A percentile compares a stretch with the other conserved stretches of the same genome.
Evolutionary conservation across 2,113 vertebrate species (phyloP).

Genomic region (Sisor rabdophorus): DNA sequence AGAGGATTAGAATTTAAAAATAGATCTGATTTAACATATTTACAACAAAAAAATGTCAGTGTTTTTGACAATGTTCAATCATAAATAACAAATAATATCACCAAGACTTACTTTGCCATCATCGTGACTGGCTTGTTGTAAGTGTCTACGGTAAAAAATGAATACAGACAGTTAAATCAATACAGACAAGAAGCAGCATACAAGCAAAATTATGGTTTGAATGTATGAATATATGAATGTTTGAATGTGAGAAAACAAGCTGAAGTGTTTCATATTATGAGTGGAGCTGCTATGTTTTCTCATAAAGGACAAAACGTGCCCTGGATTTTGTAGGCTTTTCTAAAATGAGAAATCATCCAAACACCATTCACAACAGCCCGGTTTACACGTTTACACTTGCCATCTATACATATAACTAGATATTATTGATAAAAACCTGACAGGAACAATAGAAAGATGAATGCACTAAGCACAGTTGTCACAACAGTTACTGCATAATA

Average conservation of each 20-base stretch:
- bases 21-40: neutral
- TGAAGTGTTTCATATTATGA: conserved; percentile 34
- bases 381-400: neutral
- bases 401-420: neutral
- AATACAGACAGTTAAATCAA: neutral
- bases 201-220: neutral
- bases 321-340: neutral
- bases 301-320: neutral
- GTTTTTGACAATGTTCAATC: neutral
- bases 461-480: neutral
- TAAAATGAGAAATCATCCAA: neutral
- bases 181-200: conserved; percentile 11
- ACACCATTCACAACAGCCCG: neutral
- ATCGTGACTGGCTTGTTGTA: conserved; percentile 33
- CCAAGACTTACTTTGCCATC: conserved; percentile 68
- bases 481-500: neutral
- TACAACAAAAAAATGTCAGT: neutral
- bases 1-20: too few relatives aligned
- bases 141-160: conserved; percentile 23
- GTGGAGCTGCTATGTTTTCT: conserved; percentile 14
- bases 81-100: neutral
- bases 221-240: too few relatives aligned
- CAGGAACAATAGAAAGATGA: neutral
- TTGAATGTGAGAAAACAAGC: conserved; percentile 25
- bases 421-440: neutral